phyloP scores from a whole-genome alignment of 2,113 vertebrate genomes.

The Tychaedon coryphoeus region DNA sequence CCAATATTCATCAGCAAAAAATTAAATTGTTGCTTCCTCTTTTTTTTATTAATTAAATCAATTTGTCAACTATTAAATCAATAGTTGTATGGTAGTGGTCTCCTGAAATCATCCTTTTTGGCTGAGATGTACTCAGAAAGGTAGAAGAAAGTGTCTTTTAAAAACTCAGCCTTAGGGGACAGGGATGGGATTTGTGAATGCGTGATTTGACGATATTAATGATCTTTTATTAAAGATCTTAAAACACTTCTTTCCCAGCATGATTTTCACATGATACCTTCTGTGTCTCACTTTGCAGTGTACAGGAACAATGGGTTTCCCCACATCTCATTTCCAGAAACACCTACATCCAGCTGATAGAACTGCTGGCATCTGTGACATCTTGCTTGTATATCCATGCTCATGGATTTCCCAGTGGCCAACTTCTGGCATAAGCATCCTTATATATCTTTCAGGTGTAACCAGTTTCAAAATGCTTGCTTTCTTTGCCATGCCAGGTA shows the following conservation, averaged over 20 bases:
- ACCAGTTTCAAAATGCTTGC: not conserved
- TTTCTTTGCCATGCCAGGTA: not conserved
- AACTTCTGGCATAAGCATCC: not conserved
- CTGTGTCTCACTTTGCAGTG: not conserved
- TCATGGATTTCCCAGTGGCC: not conserved
- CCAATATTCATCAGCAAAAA: not conserved
- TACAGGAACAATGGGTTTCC: not conserved
- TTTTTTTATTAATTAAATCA: not conserved
- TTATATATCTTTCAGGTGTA: not conserved
- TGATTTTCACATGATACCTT: not conserved
- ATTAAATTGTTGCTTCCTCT: not conserved
- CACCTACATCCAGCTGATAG: accelerated
- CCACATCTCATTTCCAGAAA: not conserved
- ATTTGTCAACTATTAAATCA: not conserved
- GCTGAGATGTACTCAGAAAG: not conserved
- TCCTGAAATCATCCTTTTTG: not conserved
- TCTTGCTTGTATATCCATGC: accelerated
- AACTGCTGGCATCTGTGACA: not conserved
- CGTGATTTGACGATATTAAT: not conserved
- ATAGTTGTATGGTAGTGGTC: not conserved
- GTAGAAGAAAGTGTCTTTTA: not conserved
- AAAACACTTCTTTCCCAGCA: not conserved
- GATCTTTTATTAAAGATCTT: not conserved
- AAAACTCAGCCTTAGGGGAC: not conserved
- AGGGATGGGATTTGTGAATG: not conserved